Evolutionary conservation across 2,888 invertebrate genomes (phyloP).

Genomic region (Thera obeliscata): DNA sequence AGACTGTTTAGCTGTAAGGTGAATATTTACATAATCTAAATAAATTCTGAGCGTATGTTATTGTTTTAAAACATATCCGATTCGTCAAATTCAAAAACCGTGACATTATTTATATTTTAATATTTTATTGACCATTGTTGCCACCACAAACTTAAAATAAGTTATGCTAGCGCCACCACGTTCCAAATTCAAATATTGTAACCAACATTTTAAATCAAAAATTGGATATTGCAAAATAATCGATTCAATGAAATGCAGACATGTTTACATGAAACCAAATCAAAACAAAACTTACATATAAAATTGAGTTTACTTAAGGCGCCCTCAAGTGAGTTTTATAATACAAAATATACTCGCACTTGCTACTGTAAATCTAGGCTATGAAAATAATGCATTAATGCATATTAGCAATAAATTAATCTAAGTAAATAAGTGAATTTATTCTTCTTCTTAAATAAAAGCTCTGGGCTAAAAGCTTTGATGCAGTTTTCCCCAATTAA

Average conservation of each 20-base stretch:
- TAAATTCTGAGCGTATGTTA: neutral
- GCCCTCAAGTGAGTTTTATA: too few relatives aligned
- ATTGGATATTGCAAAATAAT: constrained; percentile 5
- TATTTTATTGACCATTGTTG: constrained; percentile 71
- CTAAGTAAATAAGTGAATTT: too few relatives aligned
- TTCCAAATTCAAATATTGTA: constrained; percentile 14
- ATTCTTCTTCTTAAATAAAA: too few relatives aligned
- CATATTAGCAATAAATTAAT: too few relatives aligned
- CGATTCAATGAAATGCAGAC: neutral
- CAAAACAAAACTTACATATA: neutral
- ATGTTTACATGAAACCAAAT: neutral
- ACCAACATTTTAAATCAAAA: neutral
- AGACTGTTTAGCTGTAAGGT: too few relatives aligned
- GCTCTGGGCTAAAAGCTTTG: too few relatives aligned
- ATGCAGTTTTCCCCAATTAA: too few relatives aligned
- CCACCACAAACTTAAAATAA: constrained; percentile 46
- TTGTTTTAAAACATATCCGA: constrained; percentile 19
- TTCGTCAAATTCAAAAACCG: constrained; percentile 29
- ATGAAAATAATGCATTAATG: too few relatives aligned
- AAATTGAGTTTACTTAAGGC: too few relatives aligned
- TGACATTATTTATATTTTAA: constrained; percentile 62
- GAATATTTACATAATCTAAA: too few relatives aligned
- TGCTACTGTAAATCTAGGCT: too few relatives aligned
- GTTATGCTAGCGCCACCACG: constrained; percentile 7
- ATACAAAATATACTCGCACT: too few relatives aligned